These are phyloP conservation scores for Papilio machaon DNA, from an alignment of 1,140 invertebrate genomes.

Conservation along the genomic window DNA sequence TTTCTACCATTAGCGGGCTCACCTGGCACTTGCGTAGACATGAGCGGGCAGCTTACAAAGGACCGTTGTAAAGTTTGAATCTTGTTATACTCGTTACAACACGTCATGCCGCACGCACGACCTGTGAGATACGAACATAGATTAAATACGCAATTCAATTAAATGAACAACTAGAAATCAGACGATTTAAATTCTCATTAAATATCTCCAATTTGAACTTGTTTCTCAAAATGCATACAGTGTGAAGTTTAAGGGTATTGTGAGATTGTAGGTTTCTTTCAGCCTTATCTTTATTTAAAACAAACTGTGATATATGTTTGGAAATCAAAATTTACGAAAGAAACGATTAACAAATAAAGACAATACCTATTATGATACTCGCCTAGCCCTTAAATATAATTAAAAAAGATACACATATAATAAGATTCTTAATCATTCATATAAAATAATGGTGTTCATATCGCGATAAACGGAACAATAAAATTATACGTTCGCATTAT, in stretches of 20 bases:
- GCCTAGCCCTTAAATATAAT: too few relatives aligned
- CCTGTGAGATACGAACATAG: background rate
- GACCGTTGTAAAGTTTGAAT: too few relatives aligned
- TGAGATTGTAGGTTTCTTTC: too few relatives aligned
- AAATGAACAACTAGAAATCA: conserved; percentile 6
- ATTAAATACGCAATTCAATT: conserved; percentile 31
- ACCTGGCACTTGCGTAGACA: too few relatives aligned
- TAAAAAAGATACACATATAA: background rate
- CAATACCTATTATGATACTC: background rate
- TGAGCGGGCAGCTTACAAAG: too few relatives aligned
- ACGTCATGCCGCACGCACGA: conserved; percentile 1
- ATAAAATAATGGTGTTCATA: conserved; percentile 25
- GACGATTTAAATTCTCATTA: background rate
- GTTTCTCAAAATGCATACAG: too few relatives aligned
- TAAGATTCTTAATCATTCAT: background rate
- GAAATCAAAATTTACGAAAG: background rate
- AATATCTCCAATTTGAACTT: background rate
- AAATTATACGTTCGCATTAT: conserved; percentile 26
- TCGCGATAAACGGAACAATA: conserved; percentile 18
- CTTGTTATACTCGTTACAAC: background rate
- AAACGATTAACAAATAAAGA: background rate
- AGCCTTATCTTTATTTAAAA: too few relatives aligned
- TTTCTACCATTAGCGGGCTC: too few relatives aligned
- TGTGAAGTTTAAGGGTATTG: too few relatives aligned
- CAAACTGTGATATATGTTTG: too few relatives aligned